phyloP scores from a whole-genome alignment of 2,888 invertebrate genomes.

The Cheilosia impressa region DNA sequence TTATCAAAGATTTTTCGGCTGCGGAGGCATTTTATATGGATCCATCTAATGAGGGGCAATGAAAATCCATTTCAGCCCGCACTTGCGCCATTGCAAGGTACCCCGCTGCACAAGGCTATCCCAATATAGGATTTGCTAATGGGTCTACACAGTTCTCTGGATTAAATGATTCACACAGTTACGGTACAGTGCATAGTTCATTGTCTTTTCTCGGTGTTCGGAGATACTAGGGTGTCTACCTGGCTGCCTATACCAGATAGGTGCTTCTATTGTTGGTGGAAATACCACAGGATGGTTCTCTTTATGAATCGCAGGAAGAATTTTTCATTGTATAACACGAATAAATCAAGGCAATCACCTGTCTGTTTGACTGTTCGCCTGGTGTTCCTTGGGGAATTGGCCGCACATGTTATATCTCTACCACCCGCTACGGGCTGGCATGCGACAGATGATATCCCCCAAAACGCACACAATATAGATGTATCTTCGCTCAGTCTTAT shows the following conservation, averaged over 20 bases:
- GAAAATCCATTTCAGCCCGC: slow-evolving; percentile 56
- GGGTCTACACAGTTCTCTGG: slow-evolving; percentile 24
- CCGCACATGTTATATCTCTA: slow-evolving; percentile 16
- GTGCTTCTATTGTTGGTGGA: background rate
- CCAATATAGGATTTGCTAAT: slow-evolving; percentile 49
- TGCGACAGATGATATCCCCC: background rate
- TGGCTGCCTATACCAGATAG: background rate
- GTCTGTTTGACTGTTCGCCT: slow-evolving; percentile 28
- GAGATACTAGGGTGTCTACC: slow-evolving; percentile 19
- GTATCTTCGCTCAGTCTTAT: no score
- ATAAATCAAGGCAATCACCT: slow-evolving; percentile 8
- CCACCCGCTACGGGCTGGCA: background rate
- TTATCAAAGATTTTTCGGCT: background rate
- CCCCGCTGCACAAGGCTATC: slow-evolving; percentile 46
- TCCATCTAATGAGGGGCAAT: slow-evolving; percentile 24
- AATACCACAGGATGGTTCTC: background rate
- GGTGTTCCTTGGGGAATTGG: slow-evolving; percentile 33
- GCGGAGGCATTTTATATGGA: background rate
- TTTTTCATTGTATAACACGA: slow-evolving; percentile 6
- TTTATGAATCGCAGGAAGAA: background rate
- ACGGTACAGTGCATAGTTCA: slow-evolving; percentile 47
- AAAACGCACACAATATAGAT: no score
- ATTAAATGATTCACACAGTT: slow-evolving; percentile 36
- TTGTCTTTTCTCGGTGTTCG: slow-evolving; percentile 23
- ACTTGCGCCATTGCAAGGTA: slow-evolving; percentile 42